phyloP scores from a whole-genome alignment of 2,888 invertebrate species.

The Loripinus fragilis region DNA sequence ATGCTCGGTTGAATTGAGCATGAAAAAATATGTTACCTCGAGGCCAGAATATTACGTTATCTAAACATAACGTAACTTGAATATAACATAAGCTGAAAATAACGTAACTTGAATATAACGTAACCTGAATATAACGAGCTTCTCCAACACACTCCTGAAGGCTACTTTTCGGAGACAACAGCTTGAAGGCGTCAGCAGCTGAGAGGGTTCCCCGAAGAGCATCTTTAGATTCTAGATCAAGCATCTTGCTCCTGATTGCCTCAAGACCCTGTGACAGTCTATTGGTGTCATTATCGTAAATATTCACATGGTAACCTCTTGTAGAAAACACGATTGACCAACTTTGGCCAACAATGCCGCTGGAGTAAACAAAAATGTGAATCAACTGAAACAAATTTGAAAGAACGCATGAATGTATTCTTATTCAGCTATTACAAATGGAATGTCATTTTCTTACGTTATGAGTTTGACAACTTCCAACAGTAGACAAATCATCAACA shows the following conservation, averaged over 20 bases:
- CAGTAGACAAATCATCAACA: no score
- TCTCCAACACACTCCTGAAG: conserved; percentile 89
- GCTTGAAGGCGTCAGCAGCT: conserved; percentile 90
- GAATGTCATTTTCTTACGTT: no score
- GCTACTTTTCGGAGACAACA: conserved; percentile 90
- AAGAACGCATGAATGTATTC: no score
- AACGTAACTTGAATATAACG: no score
- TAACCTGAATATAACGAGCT: conserved; percentile 89
- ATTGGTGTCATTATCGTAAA: conserved; percentile 88
- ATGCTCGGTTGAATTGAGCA: no score
- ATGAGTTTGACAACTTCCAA: no score
- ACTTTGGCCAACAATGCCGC: conserved; percentile 97
- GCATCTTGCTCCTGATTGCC: conserved; percentile 88
- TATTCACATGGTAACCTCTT: conserved; percentile 93
- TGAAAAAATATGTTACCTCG: no score
- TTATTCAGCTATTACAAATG: no score
- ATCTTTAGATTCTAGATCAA: conserved; percentile 83
- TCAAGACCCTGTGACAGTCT: conserved; percentile 84
- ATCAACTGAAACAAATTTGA: no score
- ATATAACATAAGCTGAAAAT: no score
- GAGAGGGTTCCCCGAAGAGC: conserved; percentile 90
- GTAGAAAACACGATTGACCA: conserved; percentile 98
- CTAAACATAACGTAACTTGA: no score
- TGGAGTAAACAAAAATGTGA: conserved; percentile 80
- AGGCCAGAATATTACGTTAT: no score